Base-by-base conservation (phyloP, 2,888 invertebrate genomes). In the Himalopsyche kuldschensis region DNA sequence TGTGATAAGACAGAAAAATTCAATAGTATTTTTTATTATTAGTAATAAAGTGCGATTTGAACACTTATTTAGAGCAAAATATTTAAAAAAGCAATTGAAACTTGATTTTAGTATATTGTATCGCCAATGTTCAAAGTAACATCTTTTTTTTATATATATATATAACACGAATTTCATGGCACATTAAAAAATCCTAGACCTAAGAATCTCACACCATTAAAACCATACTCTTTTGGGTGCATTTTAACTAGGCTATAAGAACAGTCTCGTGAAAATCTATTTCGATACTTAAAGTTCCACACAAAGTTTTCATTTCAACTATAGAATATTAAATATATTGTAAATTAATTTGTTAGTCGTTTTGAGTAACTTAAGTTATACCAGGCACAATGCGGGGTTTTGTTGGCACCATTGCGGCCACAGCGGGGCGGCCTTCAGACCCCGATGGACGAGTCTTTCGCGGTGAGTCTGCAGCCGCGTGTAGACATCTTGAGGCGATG, bases 341-440 rank as follows among this genome's bases (percentile, higher is more conserved):
- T 41, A 69, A 27, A 15, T 27, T 69, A 69, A 69, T 69, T 69
- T 69, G 69, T 69, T 69, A 69, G 69, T 69, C 69, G 69, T 11
- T 69, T 69, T 27, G 69, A 69, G 27, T 69, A 69, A 69, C 69
- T 69, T 69, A 69, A 69, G 69, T 69, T 69, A 69, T 69, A 89
- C 89, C 91, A 94, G 94, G 90, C 95, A 95, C 89, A 94, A 93
- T 87, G 94, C 94, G 46, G 95, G 95, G 89, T 96, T 95, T 88
- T 95, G 94, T 46, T 93, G 91, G 88, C 96, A 96, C 95, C 95
- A 96, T 86, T 93, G 92, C 24, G 96, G 95, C 95, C 95, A 95
- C 88, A 96, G 91, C 30, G 95, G 94, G 87, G 95, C 95, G 0
- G 95, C 94, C 46, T 91, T 91, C 75, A 96, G 88, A 0, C 95